phyloP scores from a whole-genome alignment of 2,888 invertebrate species.

The Patella depressa region DNA sequence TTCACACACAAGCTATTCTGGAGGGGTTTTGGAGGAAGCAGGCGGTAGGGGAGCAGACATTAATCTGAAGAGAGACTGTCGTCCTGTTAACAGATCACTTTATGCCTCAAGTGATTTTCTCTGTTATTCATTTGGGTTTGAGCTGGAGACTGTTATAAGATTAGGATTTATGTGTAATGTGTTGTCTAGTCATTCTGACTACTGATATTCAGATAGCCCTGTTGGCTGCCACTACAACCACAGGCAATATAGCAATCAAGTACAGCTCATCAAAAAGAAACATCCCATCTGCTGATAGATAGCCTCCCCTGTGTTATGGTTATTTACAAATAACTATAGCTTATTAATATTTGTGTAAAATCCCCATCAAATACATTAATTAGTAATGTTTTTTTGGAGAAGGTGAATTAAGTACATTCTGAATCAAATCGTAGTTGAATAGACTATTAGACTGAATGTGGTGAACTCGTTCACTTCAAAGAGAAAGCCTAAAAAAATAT shows the following conservation, averaged over 20 bases:
- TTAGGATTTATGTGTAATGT: slow-evolving; percentile 9
- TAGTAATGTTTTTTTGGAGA: no score
- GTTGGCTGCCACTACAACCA: slow-evolving; percentile 1
- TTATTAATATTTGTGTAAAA: no score
- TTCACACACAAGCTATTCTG: slow-evolving; percentile 4
- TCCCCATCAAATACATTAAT: no score
- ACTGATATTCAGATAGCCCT: slow-evolving; percentile 6
- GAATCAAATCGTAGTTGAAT: no score
- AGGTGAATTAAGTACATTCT: no score
- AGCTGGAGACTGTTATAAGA: slow-evolving; percentile 5
- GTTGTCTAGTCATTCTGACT: slow-evolving; percentile 4
- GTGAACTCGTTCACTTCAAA: no score
- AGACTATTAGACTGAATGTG: no score
- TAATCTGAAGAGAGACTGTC: neutral
- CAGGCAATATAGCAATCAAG: slow-evolving; percentile 6
- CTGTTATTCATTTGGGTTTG: slow-evolving; percentile 4
- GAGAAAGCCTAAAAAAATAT: no score
- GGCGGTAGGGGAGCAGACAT: neutral
- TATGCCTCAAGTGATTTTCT: neutral
- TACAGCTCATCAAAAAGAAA: slow-evolving; percentile 5
- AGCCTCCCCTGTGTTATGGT: neutral
- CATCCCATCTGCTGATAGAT: neutral
- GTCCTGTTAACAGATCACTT: neutral
- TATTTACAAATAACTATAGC: no score
- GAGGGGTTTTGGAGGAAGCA: neutral